A percentile compares a stretch with the other conserved stretches of the same genome.
Evolutionary conservation across 2,113 vertebrate species (phyloP).

Genomic region (Falcunculus frontatus): DNA sequence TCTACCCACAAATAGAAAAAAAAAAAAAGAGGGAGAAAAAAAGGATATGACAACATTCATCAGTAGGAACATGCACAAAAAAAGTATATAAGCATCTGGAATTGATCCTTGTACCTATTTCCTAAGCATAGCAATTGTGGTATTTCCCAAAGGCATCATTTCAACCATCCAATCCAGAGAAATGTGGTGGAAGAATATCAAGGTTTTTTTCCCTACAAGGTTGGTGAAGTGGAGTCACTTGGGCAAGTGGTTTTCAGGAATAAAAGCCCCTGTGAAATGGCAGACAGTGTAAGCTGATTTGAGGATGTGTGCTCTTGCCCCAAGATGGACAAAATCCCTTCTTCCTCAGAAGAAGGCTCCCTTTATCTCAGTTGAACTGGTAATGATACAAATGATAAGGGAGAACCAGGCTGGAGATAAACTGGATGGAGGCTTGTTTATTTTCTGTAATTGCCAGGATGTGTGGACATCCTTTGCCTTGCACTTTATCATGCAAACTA

Average conservation of each 20-base stretch:
- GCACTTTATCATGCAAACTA: background rate
- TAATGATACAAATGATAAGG: background rate
- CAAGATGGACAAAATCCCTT: background rate
- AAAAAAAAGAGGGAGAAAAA: accelerated
- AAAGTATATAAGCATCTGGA: background rate
- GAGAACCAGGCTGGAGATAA: background rate
- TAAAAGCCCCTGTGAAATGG: background rate
- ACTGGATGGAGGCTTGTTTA: background rate
- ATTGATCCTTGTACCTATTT: background rate
- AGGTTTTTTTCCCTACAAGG: accelerated
- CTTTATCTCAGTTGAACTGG: background rate
- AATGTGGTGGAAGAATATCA: background rate
- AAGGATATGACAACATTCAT: background rate
- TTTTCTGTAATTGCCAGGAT: background rate
- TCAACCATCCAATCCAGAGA: background rate
- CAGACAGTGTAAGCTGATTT: background rate
- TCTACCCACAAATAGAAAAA: background rate
- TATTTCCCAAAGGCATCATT: background rate
- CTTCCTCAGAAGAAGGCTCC: background rate
- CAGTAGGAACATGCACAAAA: background rate
- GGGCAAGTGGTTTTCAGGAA: background rate
- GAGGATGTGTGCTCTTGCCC: background rate
- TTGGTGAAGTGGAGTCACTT: background rate
- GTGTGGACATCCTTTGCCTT: background rate
- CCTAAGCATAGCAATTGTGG: background rate